These are phyloP conservation scores for Petrolisthes manimaculis DNA, from an alignment of 2,888 invertebrate species.

Conservation along the genomic window DNA sequence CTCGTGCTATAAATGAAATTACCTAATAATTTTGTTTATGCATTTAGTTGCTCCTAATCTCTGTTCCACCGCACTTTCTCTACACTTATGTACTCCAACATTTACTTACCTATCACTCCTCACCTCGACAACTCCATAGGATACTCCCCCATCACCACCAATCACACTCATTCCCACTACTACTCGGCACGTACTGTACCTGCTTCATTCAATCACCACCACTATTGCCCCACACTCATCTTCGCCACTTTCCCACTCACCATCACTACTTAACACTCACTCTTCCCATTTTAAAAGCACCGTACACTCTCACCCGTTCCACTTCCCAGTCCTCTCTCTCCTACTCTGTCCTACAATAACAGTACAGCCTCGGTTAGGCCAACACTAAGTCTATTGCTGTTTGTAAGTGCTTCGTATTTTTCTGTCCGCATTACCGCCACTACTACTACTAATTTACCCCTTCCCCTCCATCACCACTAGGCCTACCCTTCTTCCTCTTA, in stretches of 20 bases:
- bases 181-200: background rate
- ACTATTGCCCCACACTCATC: background rate
- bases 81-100: too few species aligned
- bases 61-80: too few species aligned
- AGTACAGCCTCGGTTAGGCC: background rate
- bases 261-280: background rate
- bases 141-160: background rate
- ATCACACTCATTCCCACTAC: background rate
- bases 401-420: background rate
- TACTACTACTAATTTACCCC: background rate
- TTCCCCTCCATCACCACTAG: background rate
- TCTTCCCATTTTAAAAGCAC: too few species aligned
- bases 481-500: background rate
- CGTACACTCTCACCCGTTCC: background rate
- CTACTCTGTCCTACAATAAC: background rate
- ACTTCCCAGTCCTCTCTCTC: background rate
- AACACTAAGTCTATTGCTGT: background rate
- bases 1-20: too few species aligned
- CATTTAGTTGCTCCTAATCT: too few species aligned
- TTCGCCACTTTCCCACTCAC: background rate
- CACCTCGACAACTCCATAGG: background rate
- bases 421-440: constrained; percentile 4
- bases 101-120: background rate
- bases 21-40: too few species aligned
- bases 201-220: background rate